phyloP scores from a whole-genome alignment of 1,140 invertebrate genomes.

The Drosophila carrolli region DNA sequence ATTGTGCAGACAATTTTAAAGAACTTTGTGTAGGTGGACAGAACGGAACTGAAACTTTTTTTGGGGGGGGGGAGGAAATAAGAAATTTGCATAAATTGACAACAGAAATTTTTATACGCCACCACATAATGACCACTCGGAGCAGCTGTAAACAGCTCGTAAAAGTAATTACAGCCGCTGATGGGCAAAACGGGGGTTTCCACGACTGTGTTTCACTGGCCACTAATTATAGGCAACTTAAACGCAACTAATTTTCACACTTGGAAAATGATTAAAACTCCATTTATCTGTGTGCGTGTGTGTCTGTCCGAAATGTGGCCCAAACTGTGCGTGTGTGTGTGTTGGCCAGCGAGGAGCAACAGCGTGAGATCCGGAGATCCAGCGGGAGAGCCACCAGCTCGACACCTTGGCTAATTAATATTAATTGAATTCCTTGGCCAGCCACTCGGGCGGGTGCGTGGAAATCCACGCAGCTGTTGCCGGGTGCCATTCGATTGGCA shows the following conservation, averaged over 20 bases:
- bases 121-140: constrained; percentile 78
- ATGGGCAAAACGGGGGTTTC: constrained; percentile 21
- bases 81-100: constrained; percentile 84
- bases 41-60: constrained; percentile 46
- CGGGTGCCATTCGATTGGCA: constrained; percentile 60
- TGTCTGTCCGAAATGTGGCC: not conserved
- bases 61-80: constrained; percentile 33
- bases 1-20: constrained; percentile 39
- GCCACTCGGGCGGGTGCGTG: constrained; percentile 48
- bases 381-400: constrained; percentile 64
- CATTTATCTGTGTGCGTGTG: constrained; percentile 58
- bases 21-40: constrained; percentile 73
- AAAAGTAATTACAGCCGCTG: constrained; percentile 78
- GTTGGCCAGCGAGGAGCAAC: constrained; percentile 46
- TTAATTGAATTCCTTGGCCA: constrained; percentile 77
- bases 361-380: constrained; percentile 45
- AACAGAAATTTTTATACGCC: constrained; percentile 59
- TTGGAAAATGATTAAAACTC: constrained; percentile 84
- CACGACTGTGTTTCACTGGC: constrained; percentile 5
- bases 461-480: constrained; percentile 69
- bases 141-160: constrained; percentile 84
- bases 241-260: constrained; percentile 82
- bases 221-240: constrained; percentile 80
- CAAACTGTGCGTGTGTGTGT: constrained; percentile 3
- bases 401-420: constrained; percentile 82